Evolutionary conservation across 2,113 vertebrate genomes (phyloP).

Genomic region (Psittacula cyanocephala): DNA sequence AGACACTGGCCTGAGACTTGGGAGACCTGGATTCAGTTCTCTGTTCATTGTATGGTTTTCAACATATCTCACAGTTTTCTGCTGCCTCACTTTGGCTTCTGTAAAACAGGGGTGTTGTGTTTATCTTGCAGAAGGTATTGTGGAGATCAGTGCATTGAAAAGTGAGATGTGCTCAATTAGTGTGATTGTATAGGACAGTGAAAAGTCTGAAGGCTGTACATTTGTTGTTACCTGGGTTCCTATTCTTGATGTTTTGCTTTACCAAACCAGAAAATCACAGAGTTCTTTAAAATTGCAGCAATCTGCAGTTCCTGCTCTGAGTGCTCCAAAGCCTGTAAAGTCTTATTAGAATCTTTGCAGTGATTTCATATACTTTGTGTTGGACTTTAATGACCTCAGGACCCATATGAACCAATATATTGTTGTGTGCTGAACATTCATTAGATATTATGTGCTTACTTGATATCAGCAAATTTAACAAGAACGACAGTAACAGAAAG

Average conservation of each 20-base stretch:
- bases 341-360: slow-evolving; percentile 14
- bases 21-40: background rate
- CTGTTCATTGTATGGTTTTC: background rate
- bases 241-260: background rate
- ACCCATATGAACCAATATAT: background rate
- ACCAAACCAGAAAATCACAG: background rate
- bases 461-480: background rate
- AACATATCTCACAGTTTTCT: background rate
- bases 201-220: background rate
- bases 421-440: background rate
- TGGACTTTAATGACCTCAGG: background rate
- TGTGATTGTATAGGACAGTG: background rate
- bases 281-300: background rate
- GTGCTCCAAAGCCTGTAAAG: background rate
- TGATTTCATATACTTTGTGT: background rate
- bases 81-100: background rate
- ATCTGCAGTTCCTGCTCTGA: background rate
- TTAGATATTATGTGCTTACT: background rate
- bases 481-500: background rate
- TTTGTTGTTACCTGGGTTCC: background rate
- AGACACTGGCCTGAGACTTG: background rate
- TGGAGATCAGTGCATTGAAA: background rate
- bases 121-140: background rate
- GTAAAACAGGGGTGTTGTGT: background rate
- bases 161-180: background rate